Evolutionary conservation across 2,113 vertebrate genomes (phyloP), one percentile per base, ranked within the genome.

Genomic region (Nothocercus julius): DNA sequence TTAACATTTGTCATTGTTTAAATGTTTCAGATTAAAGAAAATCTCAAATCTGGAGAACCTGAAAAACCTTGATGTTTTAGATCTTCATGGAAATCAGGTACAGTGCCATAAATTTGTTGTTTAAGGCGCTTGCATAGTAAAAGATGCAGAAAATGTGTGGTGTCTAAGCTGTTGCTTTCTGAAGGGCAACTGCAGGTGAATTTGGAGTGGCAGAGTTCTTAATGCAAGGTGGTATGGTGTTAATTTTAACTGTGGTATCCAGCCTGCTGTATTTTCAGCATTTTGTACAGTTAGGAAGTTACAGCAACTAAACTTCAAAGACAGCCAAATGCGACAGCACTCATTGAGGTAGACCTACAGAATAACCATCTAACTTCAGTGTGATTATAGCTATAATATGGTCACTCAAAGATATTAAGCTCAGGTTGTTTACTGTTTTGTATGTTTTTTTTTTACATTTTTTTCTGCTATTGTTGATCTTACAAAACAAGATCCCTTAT

Each of bases 71-170:
- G 98, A 99, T 92, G 98, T 99, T 66, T 97, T 99, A 97, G 99
- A 99, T 94, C 98, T 99, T 62, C 99, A 99, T 94, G 98, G 98
- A 94, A 99, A 99, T 97, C 98, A 99, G 99, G 99, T 99, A 98
- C 77, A 17, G n/a, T 92, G 32, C 5, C 63, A 8, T 24, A 79
- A 75, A 17, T 58, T 45, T 7, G n/a, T 68, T 34, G 7, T 8
- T 70, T 56, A 21, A 1, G 0, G 61, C 68, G 67, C 36, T 78
- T 49, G 15, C 45, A 56, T 58, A 74, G 25, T 22, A 49, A 49
- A 36, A 49, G 32, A 51, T 24, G 47, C 7, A 22, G n/a, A 49
- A 72, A 34, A 53, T 20, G 24, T 18, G 51, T 54, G 10, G 13
- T 34, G 24, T 17, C 82, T 38, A 34, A 56, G 28, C 8, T 47